Evolutionary conservation across 2,888 invertebrate genomes (phyloP).

Genomic region (Chrysolina americana): DNA sequence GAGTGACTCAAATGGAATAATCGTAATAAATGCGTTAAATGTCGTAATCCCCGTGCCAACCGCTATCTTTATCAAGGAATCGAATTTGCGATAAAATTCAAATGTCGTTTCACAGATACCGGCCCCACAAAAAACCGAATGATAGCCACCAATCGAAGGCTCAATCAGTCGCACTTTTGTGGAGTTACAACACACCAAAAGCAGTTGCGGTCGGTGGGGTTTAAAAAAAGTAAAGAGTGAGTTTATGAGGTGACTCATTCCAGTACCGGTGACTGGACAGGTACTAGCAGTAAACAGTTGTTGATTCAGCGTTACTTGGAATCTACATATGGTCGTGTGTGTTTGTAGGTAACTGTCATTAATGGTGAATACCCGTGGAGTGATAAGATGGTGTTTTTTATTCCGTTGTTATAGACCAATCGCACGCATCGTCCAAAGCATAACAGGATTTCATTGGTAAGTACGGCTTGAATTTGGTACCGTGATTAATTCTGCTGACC

Average conservation of each 20-base stretch:
- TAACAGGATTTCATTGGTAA: background rate
- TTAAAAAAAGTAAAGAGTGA: slow-evolving; percentile 20
- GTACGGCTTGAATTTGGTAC: background rate
- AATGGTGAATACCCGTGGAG: slow-evolving; percentile 10
- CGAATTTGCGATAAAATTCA: slow-evolving; percentile 18
- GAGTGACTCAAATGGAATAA: background rate
- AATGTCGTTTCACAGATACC: slow-evolving; percentile 3
- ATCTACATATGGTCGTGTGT: slow-evolving; percentile 14
- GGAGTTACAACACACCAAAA: background rate
- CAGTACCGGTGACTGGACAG: slow-evolving; percentile 18
- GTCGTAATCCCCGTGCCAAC: background rate
- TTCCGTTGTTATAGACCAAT: background rate
- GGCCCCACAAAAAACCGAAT: background rate
- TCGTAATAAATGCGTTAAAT: background rate
- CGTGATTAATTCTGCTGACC: background rate
- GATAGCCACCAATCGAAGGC: slow-evolving; percentile 10
- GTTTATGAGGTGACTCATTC: slow-evolving; percentile 13
- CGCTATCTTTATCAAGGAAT: background rate
- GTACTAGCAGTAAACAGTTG: slow-evolving; percentile 20
- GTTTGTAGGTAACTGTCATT: background rate
- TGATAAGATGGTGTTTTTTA: background rate
- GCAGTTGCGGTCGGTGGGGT: background rate
- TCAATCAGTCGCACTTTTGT: background rate
- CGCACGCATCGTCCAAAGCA: background rate
- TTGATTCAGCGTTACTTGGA: slow-evolving; percentile 12